Evolutionary conservation across 2,888 invertebrate genomes (phyloP).

Genomic region (Resseliella maxima): DNA sequence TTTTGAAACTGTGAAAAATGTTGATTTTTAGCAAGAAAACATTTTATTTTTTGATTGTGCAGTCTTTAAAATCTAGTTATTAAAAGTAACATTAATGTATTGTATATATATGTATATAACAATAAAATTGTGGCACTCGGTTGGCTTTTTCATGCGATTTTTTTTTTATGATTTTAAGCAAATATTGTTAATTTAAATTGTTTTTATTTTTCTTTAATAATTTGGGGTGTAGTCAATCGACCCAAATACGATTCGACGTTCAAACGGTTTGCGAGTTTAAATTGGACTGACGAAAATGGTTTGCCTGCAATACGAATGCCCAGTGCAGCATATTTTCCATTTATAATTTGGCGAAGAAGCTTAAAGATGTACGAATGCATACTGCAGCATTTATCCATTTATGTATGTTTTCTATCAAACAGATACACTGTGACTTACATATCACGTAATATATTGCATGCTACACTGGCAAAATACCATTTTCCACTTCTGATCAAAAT

Average conservation of each 20-base stretch:
- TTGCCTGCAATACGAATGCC: constrained; percentile 9
- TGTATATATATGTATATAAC: not conserved
- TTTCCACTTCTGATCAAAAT: not conserved
- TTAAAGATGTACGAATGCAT: not conserved
- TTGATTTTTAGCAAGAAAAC: not conserved
- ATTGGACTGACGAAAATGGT: not conserved
- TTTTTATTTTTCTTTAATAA: not conserved
- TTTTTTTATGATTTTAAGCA: not conserved
- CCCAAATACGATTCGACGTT: constrained; percentile 6
- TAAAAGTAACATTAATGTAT: not conserved
- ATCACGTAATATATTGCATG: not conserved
- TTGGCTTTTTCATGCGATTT: not conserved
- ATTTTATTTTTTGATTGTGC: not conserved
- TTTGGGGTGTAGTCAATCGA: not conserved
- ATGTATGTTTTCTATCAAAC: constrained; percentile 29
- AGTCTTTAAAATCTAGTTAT: not conserved
- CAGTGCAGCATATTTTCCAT: constrained; percentile 51
- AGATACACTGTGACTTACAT: not conserved
- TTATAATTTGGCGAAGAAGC: not conserved
- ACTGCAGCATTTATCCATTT: constrained; percentile 20
- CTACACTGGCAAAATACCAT: not conserved
- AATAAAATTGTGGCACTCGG: not conserved
- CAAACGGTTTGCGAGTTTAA: not conserved
- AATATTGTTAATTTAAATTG: not conserved
- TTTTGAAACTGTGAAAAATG: not conserved